Conservation (phyloP, 2,888 invertebrate genomes). For the Thymelicus acteon region DNA sequence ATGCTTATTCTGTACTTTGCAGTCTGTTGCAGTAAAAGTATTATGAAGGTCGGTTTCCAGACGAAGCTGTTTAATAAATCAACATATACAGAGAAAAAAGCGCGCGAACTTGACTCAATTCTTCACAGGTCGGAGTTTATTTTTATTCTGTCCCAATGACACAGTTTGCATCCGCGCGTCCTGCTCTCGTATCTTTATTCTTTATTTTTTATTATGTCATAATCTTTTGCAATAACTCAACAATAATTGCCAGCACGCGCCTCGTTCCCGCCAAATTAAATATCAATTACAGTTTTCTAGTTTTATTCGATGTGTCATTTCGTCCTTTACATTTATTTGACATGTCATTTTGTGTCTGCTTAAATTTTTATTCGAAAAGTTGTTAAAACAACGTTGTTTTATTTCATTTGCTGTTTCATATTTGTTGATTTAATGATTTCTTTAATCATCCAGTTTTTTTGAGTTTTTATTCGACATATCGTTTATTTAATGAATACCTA, state of each 20-base stretch:
- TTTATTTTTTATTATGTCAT: constrained; percentile 22
- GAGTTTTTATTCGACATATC: too few relatives aligned
- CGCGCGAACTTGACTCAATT: constrained; percentile 68
- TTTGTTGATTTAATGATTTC: too few relatives aligned
- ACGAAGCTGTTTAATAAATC: background rate
- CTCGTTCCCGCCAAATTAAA: constrained; percentile 26
- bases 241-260: constrained; percentile 21
- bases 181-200: constrained; percentile 19
- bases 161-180: constrained; percentile 30
- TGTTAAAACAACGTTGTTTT: too few relatives aligned
- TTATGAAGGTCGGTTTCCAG: background rate
- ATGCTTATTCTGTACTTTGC: too few relatives aligned
- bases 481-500: too few relatives aligned
- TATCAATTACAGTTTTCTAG: background rate
- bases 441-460: too few relatives aligned
- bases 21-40: background rate
- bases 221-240: constrained; percentile 29
- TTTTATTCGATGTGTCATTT: background rate
- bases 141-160: constrained; percentile 42
- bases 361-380: too few relatives aligned
- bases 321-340: too few relatives aligned
- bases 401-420: too few relatives aligned
- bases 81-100: constrained; percentile 38
- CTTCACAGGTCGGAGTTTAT: constrained; percentile 57
- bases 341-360: too few relatives aligned